Evolutionary conservation across 2,888 invertebrate genomes (phyloP).

Genomic region (Timema cristinae): DNA sequence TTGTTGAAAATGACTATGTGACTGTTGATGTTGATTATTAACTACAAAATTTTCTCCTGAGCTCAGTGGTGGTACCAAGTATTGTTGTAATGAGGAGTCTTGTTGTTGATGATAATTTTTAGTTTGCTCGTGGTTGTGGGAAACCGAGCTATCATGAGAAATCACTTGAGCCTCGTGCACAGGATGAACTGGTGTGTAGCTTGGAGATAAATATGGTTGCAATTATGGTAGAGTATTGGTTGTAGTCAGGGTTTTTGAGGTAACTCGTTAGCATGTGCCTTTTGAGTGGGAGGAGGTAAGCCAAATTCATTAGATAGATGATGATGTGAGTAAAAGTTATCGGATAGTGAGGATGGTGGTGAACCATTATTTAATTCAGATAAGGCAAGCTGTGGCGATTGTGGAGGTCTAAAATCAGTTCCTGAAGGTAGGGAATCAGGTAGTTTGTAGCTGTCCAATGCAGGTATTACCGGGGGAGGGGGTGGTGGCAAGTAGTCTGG

Average conservation of each 20-base stretch:
- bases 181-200: slow-evolving; percentile 18
- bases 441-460: slow-evolving; percentile 42
- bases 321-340: too few species aligned
- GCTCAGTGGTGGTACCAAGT: not conserved
- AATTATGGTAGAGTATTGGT: too few species aligned
- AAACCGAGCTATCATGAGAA: not conserved
- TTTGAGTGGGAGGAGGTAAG: too few species aligned
- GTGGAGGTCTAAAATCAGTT: slow-evolving; percentile 4
- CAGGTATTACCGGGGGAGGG: slow-evolving; percentile 24
- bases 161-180: slow-evolving; percentile 8
- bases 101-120: not conserved
- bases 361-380: not conserved
- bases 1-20: too few species aligned
- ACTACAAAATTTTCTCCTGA: not conserved
- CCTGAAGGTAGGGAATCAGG: slow-evolving; percentile 37
- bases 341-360: too few species aligned
- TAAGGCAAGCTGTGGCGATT: not conserved
- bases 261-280: too few species aligned
- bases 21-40: not conserved
- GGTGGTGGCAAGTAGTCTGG: slow-evolving; percentile 38
- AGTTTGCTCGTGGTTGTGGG: not conserved
- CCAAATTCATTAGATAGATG: too few species aligned
- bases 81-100: not conserved
- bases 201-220: not conserved
- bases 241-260: too few species aligned